Evolutionary conservation across 2,888 invertebrate species (phyloP).

Genomic region (Mellilla xanthometata): DNA sequence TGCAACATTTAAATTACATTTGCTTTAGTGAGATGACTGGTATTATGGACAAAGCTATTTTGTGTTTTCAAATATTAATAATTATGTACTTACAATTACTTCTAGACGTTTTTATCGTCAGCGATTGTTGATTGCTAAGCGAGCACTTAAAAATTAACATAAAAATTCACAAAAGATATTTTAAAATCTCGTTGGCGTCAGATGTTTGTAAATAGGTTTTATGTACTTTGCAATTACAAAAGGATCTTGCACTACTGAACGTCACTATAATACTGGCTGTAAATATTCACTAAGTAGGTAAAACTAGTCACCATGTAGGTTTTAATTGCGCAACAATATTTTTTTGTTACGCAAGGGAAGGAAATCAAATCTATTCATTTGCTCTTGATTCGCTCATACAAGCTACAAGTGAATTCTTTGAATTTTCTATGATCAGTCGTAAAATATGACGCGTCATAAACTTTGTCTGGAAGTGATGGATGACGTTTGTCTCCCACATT

Average conservation of each 20-base stretch:
- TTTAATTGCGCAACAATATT: slow-evolving; percentile 31
- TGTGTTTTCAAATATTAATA: too few species aligned
- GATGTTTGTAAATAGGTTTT: slow-evolving; percentile 9
- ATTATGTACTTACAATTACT: too few species aligned
- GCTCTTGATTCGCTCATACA: background rate
- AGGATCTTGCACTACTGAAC: slow-evolving; percentile 7
- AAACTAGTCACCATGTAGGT: background rate
- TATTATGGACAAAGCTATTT: too few species aligned
- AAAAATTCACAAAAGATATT: too few species aligned
- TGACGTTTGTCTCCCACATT: too few species aligned
- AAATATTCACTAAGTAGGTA: background rate
- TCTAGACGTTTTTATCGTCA: too few species aligned
- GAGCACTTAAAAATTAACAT: too few species aligned
- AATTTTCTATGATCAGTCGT: slow-evolving; percentile 16
- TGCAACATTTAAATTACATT: too few species aligned
- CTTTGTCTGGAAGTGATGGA: too few species aligned
- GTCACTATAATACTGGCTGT: slow-evolving; percentile 11
- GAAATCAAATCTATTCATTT: background rate
- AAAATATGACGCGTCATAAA: slow-evolving; percentile 1
- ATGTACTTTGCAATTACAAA: background rate
- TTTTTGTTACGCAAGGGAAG: slow-evolving; percentile 30
- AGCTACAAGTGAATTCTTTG: slow-evolving; percentile 14
- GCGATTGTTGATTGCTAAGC: too few species aligned
- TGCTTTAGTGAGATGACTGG: too few species aligned
- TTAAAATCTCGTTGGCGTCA: too few species aligned